Percentiles rank a stretch among this genome's conserved stretches.
phyloP scores from a whole-genome alignment of 2,797 vertebrate species.

The Tadarida brasiliensis region DNA sequence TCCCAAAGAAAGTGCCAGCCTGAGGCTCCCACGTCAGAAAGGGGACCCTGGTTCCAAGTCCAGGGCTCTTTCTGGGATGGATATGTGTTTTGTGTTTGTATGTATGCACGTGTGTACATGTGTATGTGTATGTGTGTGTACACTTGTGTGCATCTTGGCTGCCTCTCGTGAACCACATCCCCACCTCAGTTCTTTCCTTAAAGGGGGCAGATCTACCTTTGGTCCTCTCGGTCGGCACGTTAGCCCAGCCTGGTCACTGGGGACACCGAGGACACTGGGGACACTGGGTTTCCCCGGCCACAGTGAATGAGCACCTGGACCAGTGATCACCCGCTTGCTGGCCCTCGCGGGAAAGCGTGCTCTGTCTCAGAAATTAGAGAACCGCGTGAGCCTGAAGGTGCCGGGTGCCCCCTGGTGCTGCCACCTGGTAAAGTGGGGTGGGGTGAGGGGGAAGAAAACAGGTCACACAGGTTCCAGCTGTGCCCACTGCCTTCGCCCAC shows the following conservation, averaged over 20 bases:
- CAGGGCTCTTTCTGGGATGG: background rate
- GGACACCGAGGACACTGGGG: background rate
- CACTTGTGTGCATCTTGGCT: no score
- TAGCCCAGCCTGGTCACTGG: background rate
- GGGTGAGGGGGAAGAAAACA: accelerated
- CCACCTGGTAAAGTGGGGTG: background rate
- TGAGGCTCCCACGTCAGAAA: background rate
- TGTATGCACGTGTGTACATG: background rate
- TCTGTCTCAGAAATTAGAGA: background rate
- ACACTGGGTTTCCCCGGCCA: background rate
- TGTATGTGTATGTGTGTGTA: background rate
- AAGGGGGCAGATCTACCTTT: background rate
- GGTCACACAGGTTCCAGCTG: background rate
- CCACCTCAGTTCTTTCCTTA: background rate
- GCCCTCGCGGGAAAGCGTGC: no score
- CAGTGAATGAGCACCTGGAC: background rate
- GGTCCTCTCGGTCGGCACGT: accelerated
- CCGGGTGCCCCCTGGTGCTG: background rate
- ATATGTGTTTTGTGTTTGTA: background rate
- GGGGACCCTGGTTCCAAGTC: background rate
- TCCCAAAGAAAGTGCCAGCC: background rate
- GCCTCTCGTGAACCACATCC: background rate
- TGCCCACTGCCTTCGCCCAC: background rate
- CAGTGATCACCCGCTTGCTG: background rate
- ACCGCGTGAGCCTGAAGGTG: background rate